Conservation (phyloP, 1,140 invertebrate genomes). For the Oreohelix idahoensis region DNA sequence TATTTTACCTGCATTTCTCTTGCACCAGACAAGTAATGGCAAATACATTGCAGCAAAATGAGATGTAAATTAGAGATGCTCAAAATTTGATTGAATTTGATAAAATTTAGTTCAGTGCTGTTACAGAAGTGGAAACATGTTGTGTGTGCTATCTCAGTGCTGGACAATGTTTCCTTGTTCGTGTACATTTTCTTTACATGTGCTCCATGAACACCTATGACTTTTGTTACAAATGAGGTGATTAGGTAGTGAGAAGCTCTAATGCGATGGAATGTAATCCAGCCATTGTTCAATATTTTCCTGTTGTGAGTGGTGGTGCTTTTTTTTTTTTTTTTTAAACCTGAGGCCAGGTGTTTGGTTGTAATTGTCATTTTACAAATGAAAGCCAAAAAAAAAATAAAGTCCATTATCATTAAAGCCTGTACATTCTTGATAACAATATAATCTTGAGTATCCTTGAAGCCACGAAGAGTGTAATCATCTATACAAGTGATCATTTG, state of each 20-base stretch:
- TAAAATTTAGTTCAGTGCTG: too few species aligned
- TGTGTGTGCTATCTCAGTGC: neutral
- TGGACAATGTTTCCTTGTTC: neutral
- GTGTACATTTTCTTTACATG: conserved; percentile 1
- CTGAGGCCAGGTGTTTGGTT: too few species aligned
- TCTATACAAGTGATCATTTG: too few species aligned
- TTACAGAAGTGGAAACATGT: neutral
- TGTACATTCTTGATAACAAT: too few species aligned
- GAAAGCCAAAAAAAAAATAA: too few species aligned
- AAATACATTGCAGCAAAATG: neutral
- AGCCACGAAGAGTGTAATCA: too few species aligned
- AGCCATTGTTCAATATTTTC: neutral
- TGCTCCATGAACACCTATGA: neutral
- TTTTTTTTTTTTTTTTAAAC: neutral
- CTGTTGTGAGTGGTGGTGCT: neutral
- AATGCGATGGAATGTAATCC: neutral
- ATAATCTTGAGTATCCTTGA: too few species aligned
- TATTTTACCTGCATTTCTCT: neutral
- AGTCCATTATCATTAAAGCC: too few species aligned
- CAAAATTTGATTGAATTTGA: too few species aligned
- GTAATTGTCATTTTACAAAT: too few species aligned
- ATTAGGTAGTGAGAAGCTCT: neutral
- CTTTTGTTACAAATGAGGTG: neutral
- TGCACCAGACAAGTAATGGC: neutral
- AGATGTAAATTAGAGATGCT: neutral